Percentiles rank a stretch among this genome's conserved stretches.
These are phyloP conservation scores for Ianthella basta DNA, from an alignment of 37 sponge, comb jelly and placozoan genomes.

Conservation along the genomic window DNA sequence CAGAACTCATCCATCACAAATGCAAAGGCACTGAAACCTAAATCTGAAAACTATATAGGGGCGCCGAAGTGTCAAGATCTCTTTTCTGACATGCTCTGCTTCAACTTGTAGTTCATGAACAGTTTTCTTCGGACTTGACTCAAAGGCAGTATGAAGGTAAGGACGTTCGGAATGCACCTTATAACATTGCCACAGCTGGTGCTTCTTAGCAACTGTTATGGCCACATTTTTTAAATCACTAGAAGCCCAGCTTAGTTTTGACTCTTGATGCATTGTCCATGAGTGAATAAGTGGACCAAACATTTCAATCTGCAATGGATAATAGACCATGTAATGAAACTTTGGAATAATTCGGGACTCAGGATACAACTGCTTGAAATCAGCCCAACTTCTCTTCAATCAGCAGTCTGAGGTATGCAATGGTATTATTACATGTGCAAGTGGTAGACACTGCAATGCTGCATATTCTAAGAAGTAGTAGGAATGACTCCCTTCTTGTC, in stretches of 20 bases:
- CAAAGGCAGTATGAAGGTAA: slow-evolving; percentile 17
- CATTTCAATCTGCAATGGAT: slow-evolving; percentile 48
- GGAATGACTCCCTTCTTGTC: slow-evolving; percentile 52
- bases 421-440: slow-evolving; percentile 24
- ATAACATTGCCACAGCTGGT: slow-evolving; percentile 49
- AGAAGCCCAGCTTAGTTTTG: slow-evolving; percentile 52
- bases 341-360: slow-evolving; percentile 37
- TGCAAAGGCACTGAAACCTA: too few relatives aligned
- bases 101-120: slow-evolving; percentile 12
- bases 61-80: background rate
- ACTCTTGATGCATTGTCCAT: slow-evolving; percentile 55
- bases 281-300: slow-evolving; percentile 49
- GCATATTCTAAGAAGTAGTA: slow-evolving; percentile 44
- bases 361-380: slow-evolving; percentile 38
- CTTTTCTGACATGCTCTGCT: background rate
- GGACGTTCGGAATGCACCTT: slow-evolving; percentile 16
- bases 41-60: too few relatives aligned
- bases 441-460: slow-evolving; percentile 32
- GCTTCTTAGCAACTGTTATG: slow-evolving; percentile 39
- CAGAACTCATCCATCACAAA: too few relatives aligned
- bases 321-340: slow-evolving; percentile 53
- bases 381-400: slow-evolving; percentile 47
- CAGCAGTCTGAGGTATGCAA: slow-evolving; percentile 41
- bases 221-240: slow-evolving; percentile 48
- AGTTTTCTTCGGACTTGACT: slow-evolving; percentile 16